A percentile compares a stretch with the other conserved stretches of the same genome.
Conservation (phyloP, 2,797 vertebrate genomes). For the Sebastes oblongus region DNA sequence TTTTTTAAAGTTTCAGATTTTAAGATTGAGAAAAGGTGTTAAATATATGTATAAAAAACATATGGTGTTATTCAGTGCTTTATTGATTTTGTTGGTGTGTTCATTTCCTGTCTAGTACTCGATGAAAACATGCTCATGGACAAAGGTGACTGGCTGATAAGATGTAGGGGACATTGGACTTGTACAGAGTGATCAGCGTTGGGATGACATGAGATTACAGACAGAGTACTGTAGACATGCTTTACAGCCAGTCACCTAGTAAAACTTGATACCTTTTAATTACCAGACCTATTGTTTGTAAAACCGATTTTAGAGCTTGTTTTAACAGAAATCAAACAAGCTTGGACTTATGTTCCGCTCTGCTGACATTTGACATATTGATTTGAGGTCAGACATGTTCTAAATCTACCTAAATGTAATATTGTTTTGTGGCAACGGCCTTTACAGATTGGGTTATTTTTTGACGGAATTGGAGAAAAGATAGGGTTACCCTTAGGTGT, state of each 20-base stretch:
- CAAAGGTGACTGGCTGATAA: constrained; percentile 85
- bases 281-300: background rate
- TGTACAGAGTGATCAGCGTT: constrained; percentile 41
- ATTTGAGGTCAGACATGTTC: background rate
- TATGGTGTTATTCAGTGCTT: background rate
- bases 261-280: background rate
- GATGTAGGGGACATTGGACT: constrained; percentile 81
- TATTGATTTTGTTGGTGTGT: constrained; percentile 38
- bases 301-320: background rate
- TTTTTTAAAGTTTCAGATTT: no score
- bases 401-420: background rate
- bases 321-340: background rate
- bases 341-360: background rate
- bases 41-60: background rate
- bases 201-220: constrained; percentile 66
- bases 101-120: constrained; percentile 45
- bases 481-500: background rate
- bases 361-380: constrained; percentile 7
- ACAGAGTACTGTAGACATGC: background rate
- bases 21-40: background rate
- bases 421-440: background rate
- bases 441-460: background rate
- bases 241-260: constrained; percentile 38
- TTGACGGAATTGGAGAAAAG: background rate
- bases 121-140: constrained; percentile 57